A percentile compares a stretch with the other conserved stretches of the same genome.
These are phyloP conservation scores for Dissostichus mawsoni DNA, from an alignment of 2,113 vertebrate species.

Conservation along the genomic window DNA sequence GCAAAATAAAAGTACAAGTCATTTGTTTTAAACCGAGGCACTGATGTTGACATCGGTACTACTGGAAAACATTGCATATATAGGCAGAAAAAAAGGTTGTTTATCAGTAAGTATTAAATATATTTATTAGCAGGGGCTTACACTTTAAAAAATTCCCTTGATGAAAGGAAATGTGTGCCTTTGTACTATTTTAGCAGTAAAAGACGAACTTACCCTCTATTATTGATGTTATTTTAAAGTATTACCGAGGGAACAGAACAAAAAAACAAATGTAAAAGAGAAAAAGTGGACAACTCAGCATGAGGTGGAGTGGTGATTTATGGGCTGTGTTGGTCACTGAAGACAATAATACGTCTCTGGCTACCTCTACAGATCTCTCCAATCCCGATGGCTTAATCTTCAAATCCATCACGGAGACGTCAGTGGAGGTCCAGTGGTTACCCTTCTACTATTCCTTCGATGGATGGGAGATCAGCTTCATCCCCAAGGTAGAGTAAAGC, in stretches of 20 bases:
- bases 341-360: constrained; percentile 75
- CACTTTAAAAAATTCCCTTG: background rate
- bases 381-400: constrained; percentile 93
- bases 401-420: constrained; percentile 96
- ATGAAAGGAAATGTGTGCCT: no score
- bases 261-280: constrained; percentile 14
- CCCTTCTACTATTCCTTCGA: constrained; percentile 94
- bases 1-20: constrained; percentile 14
- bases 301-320: constrained; percentile 67
- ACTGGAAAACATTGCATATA: no score
- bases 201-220: no score
- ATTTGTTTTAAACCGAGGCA: background rate
- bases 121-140: background rate
- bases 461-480: constrained; percentile 99
- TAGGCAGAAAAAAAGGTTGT: background rate
- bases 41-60: background rate
- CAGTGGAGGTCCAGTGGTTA: constrained; percentile 96
- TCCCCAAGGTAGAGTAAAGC: constrained; percentile 90
- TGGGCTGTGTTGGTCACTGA: constrained; percentile 53
- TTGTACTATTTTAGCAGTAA: no score
- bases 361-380: constrained; percentile 89
- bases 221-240: no score
- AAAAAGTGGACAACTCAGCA: constrained; percentile 16
- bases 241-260: background rate
- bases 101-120: background rate